Conservation (phyloP, 2,888 invertebrate species). For the Drosophila meridionalis region DNA sequence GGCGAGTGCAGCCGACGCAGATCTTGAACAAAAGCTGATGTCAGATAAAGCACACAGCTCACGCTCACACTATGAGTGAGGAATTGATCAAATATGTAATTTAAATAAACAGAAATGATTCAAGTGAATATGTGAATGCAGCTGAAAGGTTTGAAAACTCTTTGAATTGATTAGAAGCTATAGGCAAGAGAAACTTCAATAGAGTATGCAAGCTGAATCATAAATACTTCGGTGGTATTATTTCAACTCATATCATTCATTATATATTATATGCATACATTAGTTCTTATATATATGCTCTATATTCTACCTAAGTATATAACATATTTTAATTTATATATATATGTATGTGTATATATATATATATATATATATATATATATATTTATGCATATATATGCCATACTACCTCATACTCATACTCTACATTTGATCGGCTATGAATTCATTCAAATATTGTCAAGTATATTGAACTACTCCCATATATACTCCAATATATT, state of each 20-base stretch:
- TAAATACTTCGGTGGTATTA: not conserved
- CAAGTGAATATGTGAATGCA: not conserved
- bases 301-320: too few species aligned
- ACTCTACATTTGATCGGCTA: not conserved
- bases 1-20: slow-evolving; percentile 1
- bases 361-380: not conserved
- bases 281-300: too few species aligned
- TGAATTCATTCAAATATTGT: slow-evolving; percentile 10
- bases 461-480: too few species aligned
- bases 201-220: too few species aligned
- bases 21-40: slow-evolving; percentile 5
- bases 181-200: not conserved
- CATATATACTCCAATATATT: too few species aligned
- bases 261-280: too few species aligned
- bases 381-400: too few species aligned
- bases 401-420: too few species aligned
- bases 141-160: not conserved
- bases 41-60: not conserved
- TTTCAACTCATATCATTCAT: too few species aligned
- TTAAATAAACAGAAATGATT: not conserved
- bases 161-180: not conserved
- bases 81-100: not conserved
- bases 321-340: too few species aligned
- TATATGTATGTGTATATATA: not conserved
- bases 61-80: not conserved